Evolutionary conservation across 2,113 vertebrate species (phyloP).

Genomic region (Cairina moschata): DNA sequence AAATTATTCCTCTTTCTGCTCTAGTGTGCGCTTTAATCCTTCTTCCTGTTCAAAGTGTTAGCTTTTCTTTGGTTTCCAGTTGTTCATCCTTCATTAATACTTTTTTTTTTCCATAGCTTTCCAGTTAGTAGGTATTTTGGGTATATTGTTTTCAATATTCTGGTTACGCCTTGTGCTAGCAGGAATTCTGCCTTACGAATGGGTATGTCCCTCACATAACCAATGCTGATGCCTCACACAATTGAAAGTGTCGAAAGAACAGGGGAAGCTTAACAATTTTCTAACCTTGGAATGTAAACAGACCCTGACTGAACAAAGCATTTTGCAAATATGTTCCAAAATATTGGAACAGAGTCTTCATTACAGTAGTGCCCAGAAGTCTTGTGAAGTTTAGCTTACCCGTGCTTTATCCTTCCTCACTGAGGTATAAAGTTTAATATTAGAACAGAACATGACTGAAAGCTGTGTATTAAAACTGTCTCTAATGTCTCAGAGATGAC

Average conservation of each 20-base stretch:
- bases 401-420: background rate
- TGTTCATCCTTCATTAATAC: background rate
- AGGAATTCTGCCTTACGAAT: background rate
- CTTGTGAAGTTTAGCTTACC: background rate
- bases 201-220: background rate
- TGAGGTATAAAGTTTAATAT: background rate
- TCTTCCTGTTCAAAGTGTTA: background rate
- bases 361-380: background rate
- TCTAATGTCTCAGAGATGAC: background rate
- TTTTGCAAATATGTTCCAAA: background rate
- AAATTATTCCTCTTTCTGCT: background rate
- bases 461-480: background rate
- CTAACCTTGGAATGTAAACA: background rate
- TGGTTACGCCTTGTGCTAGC: background rate
- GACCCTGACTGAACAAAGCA: background rate
- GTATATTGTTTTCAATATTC: background rate
- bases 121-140: background rate
- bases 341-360: background rate
- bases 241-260: background rate
- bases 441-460: background rate
- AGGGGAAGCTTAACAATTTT: background rate
- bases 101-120: background rate
- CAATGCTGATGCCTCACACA: background rate
- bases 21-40: background rate
- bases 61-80: background rate